Evolutionary conservation across 2,797 vertebrate genomes (phyloP).

Genomic region (Siniperca scherzeri): DNA sequence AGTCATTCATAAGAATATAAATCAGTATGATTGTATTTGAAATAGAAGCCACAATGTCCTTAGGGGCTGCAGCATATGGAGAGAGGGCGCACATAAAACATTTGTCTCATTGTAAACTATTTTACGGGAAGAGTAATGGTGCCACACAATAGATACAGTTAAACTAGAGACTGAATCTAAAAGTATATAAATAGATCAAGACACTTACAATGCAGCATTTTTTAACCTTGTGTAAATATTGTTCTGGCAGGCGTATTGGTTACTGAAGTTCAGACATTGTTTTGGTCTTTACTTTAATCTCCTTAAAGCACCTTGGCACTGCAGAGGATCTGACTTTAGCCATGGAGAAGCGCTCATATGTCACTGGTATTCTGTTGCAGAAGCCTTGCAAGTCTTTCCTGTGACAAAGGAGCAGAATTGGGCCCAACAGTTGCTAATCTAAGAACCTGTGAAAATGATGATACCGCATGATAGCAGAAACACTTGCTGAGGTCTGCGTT

Average conservation of each 20-base stretch:
- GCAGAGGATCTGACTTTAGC: slow-evolving; percentile 76
- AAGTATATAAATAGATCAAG: slow-evolving; percentile 57
- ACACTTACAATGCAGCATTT: slow-evolving; percentile 54
- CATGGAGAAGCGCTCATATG: slow-evolving; percentile 82
- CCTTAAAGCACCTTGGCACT: slow-evolving; percentile 80
- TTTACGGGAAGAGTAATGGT: slow-evolving; percentile 18
- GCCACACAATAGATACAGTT: slow-evolving; percentile 28
- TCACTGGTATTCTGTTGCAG: slow-evolving; percentile 78
- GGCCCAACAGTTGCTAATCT: slow-evolving; percentile 75
- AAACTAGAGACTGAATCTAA: slow-evolving; percentile 23
- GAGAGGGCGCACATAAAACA: not conserved
- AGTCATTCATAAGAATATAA: not conserved
- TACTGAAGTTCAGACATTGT: slow-evolving; percentile 79
- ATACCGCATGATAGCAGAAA: slow-evolving; percentile 62
- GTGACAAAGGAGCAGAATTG: slow-evolving; percentile 79
- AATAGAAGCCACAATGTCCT: slow-evolving; percentile 5
- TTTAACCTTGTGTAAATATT: slow-evolving; percentile 61
- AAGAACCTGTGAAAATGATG: slow-evolving; percentile 76
- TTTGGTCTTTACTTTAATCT: slow-evolving; percentile 76
- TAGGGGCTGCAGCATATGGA: not conserved
- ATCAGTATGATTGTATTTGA: not conserved
- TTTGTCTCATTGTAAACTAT: slow-evolving; percentile 41
- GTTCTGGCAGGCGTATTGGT: slow-evolving; percentile 60
- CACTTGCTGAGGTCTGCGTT: slow-evolving; percentile 27
- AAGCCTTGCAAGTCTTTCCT: slow-evolving; percentile 78